Evolutionary conservation across 1,140 invertebrate species (phyloP).

Genomic region (Agrilus planipennis): DNA sequence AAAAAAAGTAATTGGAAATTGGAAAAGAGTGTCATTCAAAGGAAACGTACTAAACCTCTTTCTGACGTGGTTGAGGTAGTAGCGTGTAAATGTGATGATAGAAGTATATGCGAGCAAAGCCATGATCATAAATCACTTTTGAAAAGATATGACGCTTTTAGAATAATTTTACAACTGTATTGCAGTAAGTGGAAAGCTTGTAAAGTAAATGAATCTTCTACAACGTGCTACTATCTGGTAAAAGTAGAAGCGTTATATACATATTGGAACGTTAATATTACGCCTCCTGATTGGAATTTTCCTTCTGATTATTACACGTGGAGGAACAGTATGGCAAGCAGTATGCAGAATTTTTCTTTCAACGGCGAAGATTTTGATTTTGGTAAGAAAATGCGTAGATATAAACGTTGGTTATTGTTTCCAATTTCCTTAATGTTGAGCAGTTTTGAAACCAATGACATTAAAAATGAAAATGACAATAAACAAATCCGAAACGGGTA

Average conservation of each 20-base stretch:
- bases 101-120: too few species aligned
- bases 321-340: constrained; percentile 57
- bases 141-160: too few species aligned
- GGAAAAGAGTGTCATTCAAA: too few species aligned
- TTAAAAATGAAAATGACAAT: constrained; percentile 72
- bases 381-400: constrained; percentile 15
- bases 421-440: constrained; percentile 16
- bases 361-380: constrained; percentile 38
- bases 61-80: too few species aligned
- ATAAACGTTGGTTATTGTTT: background rate
- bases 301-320: constrained; percentile 48
- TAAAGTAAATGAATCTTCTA: constrained; percentile 46
- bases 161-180: too few species aligned
- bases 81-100: too few species aligned
- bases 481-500: constrained; percentile 55
- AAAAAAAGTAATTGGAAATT: too few species aligned
- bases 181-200: constrained; percentile 69
- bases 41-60: too few species aligned
- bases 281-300: constrained; percentile 42
- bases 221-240: constrained; percentile 64
- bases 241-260: constrained; percentile 63
- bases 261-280: constrained; percentile 60
- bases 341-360: constrained; percentile 64
- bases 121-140: too few species aligned
- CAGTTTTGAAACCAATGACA: constrained; percentile 36